phyloP scores from a whole-genome alignment of 2,113 vertebrate species.

The Eubucco bourcierii region DNA sequence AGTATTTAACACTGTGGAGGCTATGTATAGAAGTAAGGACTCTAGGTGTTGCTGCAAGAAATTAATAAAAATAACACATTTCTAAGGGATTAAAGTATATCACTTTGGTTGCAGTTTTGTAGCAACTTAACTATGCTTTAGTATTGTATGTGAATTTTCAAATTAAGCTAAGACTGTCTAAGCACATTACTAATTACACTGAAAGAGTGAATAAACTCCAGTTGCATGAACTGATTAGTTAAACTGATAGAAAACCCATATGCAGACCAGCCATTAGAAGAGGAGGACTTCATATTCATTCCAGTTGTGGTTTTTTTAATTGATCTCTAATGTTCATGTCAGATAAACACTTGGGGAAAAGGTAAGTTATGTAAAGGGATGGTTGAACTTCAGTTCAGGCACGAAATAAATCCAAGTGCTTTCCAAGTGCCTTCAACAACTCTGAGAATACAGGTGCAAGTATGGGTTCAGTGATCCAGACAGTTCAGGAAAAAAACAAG shows the following conservation, averaged over 20 bases:
- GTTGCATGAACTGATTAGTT: background rate
- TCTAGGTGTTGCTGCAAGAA: conserved; percentile 1
- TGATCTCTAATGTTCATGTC: background rate
- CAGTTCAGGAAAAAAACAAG: background rate
- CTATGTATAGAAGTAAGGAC: background rate
- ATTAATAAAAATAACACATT: conserved; percentile 8
- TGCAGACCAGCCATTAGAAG: background rate
- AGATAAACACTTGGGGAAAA: background rate
- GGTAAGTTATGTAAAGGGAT: background rate
- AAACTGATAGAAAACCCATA: background rate
- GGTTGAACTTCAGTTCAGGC: background rate
- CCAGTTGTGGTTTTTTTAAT: background rate
- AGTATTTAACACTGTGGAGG: background rate
- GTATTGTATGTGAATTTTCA: conserved; percentile 15
- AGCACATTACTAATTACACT: background rate
- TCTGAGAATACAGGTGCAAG: background rate
- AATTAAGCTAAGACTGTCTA: background rate
- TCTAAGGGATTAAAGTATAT: background rate
- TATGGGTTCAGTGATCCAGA: background rate
- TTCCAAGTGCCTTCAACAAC: background rate
- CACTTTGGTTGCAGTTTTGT: background rate
- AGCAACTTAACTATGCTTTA: conserved; percentile 17
- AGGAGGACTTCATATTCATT: background rate
- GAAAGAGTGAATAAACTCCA: background rate
- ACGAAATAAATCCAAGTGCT: background rate